Evolutionary conservation across 1,140 invertebrate genomes (phyloP).

Genomic region (Drosophila nannoptera): DNA sequence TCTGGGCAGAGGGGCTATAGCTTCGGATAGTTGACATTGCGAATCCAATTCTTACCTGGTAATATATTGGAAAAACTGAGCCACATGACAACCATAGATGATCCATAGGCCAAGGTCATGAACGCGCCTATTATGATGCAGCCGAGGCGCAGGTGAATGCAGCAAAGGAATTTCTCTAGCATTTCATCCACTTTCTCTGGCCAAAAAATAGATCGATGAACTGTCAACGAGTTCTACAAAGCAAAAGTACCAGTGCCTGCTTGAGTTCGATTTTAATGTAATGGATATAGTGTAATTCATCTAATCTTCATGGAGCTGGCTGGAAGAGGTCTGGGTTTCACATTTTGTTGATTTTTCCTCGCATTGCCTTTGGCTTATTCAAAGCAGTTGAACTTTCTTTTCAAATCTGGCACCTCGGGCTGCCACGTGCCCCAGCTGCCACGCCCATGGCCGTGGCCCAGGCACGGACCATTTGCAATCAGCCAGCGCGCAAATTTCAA

Average conservation of each 20-base stretch:
- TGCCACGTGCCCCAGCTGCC: constrained; percentile 55
- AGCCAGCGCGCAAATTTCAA: constrained; percentile 49
- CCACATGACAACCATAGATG: not conserved
- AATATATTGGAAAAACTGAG: not conserved
- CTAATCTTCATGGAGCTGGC: too few species aligned
- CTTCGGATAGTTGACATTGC: too few species aligned
- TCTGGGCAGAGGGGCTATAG: not conserved
- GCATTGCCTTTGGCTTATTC: not conserved
- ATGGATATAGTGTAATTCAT: too few species aligned
- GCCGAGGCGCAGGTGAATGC: not conserved
- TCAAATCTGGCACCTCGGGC: constrained; percentile 22
- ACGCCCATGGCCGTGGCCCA: constrained; percentile 24
- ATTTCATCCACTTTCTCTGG: not conserved
- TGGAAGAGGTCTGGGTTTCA: too few species aligned
- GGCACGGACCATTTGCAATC: constrained; percentile 7
- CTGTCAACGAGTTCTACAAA: too few species aligned
- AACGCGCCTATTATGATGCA: not conserved
- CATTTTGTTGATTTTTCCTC: too few species aligned
- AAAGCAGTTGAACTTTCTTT: constrained; percentile 35
- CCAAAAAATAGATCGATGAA: not conserved
- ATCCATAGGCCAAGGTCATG: not conserved
- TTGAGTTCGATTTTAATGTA: too few species aligned
- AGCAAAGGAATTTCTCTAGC: not conserved
- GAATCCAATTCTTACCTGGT: constrained; percentile 5
- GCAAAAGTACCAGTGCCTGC: too few species aligned